A percentile compares a stretch with the other conserved stretches of the same genome.
phyloP scores from a whole-genome alignment of 2,113 vertebrate genomes.

The Rhineura floridana region DNA sequence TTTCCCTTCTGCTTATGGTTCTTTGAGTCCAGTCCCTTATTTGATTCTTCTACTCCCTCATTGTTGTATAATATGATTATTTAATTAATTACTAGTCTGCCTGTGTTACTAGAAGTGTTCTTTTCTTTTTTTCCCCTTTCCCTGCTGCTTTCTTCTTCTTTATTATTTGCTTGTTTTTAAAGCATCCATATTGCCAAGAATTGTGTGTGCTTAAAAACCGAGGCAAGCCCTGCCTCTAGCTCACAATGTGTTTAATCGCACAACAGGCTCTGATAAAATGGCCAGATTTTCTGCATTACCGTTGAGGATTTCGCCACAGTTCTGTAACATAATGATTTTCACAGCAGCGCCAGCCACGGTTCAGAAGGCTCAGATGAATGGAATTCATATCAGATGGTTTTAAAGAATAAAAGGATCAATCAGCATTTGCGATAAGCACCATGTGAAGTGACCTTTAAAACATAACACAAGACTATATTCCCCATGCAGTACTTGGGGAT shows the following conservation, averaged over 20 bases:
- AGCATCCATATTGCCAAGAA: neutral
- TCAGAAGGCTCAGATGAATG: neutral
- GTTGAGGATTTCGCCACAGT: neutral
- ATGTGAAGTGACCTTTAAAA: constrained; percentile 25
- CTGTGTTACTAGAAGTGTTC: neutral
- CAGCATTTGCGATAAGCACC: constrained; percentile 12
- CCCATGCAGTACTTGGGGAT: neutral
- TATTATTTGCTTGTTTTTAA: neutral
- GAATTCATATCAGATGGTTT: constrained; percentile 11
- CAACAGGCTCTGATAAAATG: neutral
- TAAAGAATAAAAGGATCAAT: constrained; percentile 26
- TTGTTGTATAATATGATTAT: neutral
- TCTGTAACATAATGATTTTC: constrained; percentile 4
- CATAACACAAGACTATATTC: neutral
- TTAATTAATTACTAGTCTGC: neutral
- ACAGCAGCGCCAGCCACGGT: neutral
- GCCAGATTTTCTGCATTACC: neutral
- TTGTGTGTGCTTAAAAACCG: neutral
- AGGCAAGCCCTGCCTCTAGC: neutral
- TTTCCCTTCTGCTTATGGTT: neutral
- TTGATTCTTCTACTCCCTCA: neutral
- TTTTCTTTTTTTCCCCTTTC: neutral
- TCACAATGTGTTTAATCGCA: neutral
- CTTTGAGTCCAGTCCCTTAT: neutral
- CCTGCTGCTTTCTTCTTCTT: neutral